These are phyloP conservation scores for Hipparchia semele DNA, from an alignment of 2,888 invertebrate genomes.

Conservation along the genomic window DNA sequence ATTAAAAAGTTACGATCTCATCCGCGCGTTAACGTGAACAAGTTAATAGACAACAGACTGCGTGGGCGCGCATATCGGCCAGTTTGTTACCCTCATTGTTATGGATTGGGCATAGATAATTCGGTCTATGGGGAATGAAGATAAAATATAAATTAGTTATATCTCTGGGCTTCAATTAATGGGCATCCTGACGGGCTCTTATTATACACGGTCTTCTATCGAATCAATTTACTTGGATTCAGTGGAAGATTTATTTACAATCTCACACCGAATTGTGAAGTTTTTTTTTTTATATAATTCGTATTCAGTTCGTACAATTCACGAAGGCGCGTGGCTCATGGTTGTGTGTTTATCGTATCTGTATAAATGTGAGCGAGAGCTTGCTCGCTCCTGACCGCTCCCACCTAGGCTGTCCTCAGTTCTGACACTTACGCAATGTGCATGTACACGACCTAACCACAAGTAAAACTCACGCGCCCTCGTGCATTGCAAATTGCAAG, in stretches of 20 bases:
- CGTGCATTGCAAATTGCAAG: no score
- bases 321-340: no score
- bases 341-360: no score
- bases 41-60: slow-evolving; percentile 22
- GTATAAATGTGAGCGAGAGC: no score
- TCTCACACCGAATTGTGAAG: neutral
- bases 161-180: slow-evolving; percentile 33
- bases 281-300: no score
- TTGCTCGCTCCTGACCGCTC: no score
- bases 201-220: slow-evolving; percentile 15
- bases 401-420: no score
- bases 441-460: no score
- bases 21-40: neutral
- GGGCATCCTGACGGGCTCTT: slow-evolving; percentile 15
- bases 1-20: neutral
- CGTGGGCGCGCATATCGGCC: slow-evolving; percentile 46
- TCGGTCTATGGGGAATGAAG: slow-evolving; percentile 46
- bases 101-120: slow-evolving; percentile 47
- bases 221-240: slow-evolving; percentile 23
- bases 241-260: slow-evolving; percentile 13
- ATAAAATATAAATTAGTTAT: slow-evolving; percentile 38
- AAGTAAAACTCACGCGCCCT: no score
- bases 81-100: slow-evolving; percentile 42
- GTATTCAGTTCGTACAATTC: no score
- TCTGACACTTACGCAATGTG: no score